phyloP scores from a whole-genome alignment of 2,888 invertebrate genomes.

The Apocheima hispidaria region DNA sequence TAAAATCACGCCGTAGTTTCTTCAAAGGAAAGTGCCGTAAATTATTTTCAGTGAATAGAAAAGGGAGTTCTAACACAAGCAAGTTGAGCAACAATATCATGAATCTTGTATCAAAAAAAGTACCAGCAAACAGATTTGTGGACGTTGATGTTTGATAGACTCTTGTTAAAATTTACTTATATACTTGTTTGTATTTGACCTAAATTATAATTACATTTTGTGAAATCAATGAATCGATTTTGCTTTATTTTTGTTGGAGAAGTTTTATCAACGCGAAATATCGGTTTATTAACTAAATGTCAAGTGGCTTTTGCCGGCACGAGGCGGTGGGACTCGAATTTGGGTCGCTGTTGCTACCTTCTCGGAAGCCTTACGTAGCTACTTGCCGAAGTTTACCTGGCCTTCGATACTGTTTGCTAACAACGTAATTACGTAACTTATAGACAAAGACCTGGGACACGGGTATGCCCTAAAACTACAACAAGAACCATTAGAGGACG shows the following conservation, averaged over 20 bases:
- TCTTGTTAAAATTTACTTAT: background rate
- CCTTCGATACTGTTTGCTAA: slow-evolving; percentile 13
- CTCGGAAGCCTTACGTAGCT: slow-evolving; percentile 19
- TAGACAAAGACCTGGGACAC: no score
- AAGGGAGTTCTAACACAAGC: slow-evolving; percentile 48
- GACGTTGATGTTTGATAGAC: slow-evolving; percentile 6
- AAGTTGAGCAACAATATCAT: slow-evolving; percentile 10
- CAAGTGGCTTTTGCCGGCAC: slow-evolving; percentile 25
- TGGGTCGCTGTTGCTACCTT: slow-evolving; percentile 17
- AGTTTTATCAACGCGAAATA: slow-evolving; percentile 8
- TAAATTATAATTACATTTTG: slow-evolving; percentile 11
- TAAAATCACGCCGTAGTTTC: slow-evolving; percentile 59
- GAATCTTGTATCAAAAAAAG: background rate
- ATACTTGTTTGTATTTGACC: slow-evolving; percentile 12
- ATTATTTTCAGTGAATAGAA: slow-evolving; percentile 60
- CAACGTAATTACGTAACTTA: slow-evolving; percentile 9
- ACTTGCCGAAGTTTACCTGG: slow-evolving; percentile 10
- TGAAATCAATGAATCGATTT: slow-evolving; percentile 1
- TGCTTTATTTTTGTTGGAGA: background rate
- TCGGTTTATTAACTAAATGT: slow-evolving; percentile 31
- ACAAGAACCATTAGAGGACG: no score
- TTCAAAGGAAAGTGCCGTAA: slow-evolving; percentile 65
- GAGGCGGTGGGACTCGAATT: slow-evolving; percentile 21
- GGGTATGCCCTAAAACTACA: no score
- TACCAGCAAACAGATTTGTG: background rate